Base-by-base conservation (phyloP, 64 coral and sea anemone species). In the Acropora yongei region DNA sequence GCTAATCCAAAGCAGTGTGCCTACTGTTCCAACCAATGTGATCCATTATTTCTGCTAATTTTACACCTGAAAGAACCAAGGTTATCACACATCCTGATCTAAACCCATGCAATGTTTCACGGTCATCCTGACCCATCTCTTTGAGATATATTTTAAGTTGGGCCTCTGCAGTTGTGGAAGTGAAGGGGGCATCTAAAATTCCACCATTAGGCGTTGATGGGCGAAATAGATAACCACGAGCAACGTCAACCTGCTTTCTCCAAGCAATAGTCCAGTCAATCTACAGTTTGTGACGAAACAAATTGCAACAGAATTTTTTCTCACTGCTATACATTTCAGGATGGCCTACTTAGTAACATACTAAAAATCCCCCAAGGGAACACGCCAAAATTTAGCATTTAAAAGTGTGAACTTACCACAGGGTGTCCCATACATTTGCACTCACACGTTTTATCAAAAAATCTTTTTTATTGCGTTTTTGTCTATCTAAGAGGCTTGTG, bases 251-350 rank as follows among this genome's bases (percentile, higher is more conserved):
- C 42, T 79, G 39, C 10, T 78, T n/a, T 44, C 57, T 0, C 41
- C 87, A 75, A 11, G 74, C 87, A 20, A 90, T 86, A 44, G 83
- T 86, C 58, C 83, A 86, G 83, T 63, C 57, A 86, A 86, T 86
- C 19, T 86, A 86, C 44, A 63, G 53, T 63, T 86, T 47, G 17
- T 43, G 13, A 80, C 55, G 3, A 80, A 80, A 80, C 77, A 80
- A 80, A 80, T 80, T 80, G 78, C 78, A 80, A 49, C 78, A 49
- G 78, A 80, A 80, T 80, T 80, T 80, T 80, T 71, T 86, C 17
- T 86, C 83, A 86, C 41, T 30, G n/a, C 83, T 7, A 86, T 68
- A 11, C 43, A 47, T 12, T 86, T 9, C 6, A 71, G 63, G 57
- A 30, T 71, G 63, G 66, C 43, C 57, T 7, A 65, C 83, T 86